Conservation (phyloP, 2,797 vertebrate species). For the Mionectes olivaceus region DNA sequence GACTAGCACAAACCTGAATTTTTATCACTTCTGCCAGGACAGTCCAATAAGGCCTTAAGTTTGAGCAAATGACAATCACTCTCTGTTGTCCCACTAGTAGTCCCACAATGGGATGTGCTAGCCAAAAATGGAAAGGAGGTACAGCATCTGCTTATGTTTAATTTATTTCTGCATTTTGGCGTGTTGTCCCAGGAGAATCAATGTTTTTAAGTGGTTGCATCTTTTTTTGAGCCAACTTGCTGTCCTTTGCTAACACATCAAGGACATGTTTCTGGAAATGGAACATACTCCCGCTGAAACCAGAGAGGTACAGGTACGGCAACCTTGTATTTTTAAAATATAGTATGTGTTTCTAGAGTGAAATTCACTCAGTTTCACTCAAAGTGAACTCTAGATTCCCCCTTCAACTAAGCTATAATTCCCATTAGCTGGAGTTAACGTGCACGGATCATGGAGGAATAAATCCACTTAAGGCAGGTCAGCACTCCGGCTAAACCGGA, state of each 20-base stretch:
- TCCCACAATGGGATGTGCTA: conserved; percentile 56
- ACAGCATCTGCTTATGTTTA: conserved; percentile 73
- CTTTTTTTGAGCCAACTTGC: conserved; percentile 66
- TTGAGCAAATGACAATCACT: conserved; percentile 66
- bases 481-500: background rate
- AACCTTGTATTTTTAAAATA: background rate
- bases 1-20: background rate
- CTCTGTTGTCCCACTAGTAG: conserved; percentile 59
- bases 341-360: background rate
- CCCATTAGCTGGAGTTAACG: conserved; percentile 17
- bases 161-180: conserved; percentile 73
- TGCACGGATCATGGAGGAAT: background rate
- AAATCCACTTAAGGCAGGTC: conserved; percentile 18
- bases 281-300: background rate
- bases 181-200: conserved; percentile 59
- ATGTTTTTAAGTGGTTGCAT: conserved; percentile 70
- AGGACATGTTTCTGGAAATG: conserved; percentile 55
- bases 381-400: background rate
- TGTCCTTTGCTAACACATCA: conserved; percentile 68
- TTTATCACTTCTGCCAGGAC: conserved; percentile 41
- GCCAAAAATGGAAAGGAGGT: conserved; percentile 67
- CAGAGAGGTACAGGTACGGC: conserved; percentile 6
- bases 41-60: conserved; percentile 50
- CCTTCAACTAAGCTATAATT: background rate
- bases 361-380: conserved; percentile 34